Conservation (phyloP, 2,888 invertebrate genomes). For the Cantharis flavilabris region DNA sequence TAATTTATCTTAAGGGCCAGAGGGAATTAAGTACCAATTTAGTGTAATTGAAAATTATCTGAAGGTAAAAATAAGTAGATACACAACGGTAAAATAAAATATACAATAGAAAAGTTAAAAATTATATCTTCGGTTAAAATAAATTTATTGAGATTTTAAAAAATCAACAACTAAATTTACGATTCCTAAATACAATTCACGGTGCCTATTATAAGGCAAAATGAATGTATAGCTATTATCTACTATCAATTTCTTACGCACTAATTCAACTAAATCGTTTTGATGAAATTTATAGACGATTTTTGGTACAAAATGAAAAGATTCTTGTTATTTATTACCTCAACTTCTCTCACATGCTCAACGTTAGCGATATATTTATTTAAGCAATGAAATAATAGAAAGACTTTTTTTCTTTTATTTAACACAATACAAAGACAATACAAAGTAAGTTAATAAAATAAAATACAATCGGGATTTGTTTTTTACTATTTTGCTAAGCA, state of each 20-base stretch:
- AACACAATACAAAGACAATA: not conserved
- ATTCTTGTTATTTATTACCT: constrained; percentile 24
- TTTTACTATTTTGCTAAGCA: not conserved
- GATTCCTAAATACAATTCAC: constrained; percentile 28
- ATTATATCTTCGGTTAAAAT: not conserved
- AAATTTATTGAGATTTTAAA: not conserved
- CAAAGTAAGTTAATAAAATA: constrained; percentile 30
- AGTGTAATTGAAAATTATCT: not conserved
- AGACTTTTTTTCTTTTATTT: constrained; percentile 1
- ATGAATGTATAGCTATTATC: constrained; percentile 34
- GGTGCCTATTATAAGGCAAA: constrained; percentile 19
- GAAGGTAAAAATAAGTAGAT: not conserved
- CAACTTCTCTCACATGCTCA: constrained; percentile 13
- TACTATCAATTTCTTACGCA: constrained; percentile 35
- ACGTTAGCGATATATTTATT: constrained; percentile 2
- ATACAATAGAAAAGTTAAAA: not conserved
- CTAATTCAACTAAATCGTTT: constrained; percentile 32
- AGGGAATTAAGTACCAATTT: not conserved
- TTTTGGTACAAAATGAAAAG: constrained; percentile 28
- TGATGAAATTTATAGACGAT: constrained; percentile 32
- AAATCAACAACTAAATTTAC: constrained; percentile 17
- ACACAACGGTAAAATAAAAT: not conserved
- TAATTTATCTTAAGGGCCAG: not conserved
- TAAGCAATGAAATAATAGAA: constrained; percentile 1
- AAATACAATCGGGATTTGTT: not conserved